phyloP scores from a whole-genome alignment of 2,888 invertebrate genomes.

The Pollenia labialis region DNA sequence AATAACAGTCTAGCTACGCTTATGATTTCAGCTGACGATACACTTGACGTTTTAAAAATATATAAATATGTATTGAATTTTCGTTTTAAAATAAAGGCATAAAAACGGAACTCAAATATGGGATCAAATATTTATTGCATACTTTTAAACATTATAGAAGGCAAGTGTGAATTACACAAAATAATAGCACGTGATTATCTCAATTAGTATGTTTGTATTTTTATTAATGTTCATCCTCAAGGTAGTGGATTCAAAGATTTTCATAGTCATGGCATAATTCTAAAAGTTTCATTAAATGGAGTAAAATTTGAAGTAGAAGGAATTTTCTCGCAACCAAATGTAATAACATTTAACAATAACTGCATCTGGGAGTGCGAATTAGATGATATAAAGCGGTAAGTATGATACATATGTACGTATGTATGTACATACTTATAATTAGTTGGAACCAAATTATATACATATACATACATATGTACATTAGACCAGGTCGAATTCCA shows the following conservation, averaged over 20 bases:
- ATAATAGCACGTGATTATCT: too few relatives aligned
- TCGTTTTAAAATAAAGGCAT: too few relatives aligned
- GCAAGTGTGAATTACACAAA: constrained; percentile 71
- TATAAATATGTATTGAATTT: too few relatives aligned
- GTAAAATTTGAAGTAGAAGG: constrained; percentile 89
- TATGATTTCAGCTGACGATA: too few relatives aligned
- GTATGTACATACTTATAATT: too few relatives aligned
- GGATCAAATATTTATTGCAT: constrained; percentile 79
- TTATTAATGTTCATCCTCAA: constrained; percentile 75
- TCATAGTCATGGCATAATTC: constrained; percentile 76
- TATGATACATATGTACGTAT: too few relatives aligned
- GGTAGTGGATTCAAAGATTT: constrained; percentile 85
- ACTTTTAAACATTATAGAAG: constrained; percentile 81
- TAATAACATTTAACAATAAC: constrained; percentile 89
- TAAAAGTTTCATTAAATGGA: constrained; percentile 87
- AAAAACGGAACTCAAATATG: constrained; percentile 47
- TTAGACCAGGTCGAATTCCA: too few relatives aligned
- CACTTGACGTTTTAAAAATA: background rate
- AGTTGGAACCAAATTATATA: too few relatives aligned
- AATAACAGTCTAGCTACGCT: too few relatives aligned
- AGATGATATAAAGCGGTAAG: constrained; percentile 87
- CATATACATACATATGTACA: too few relatives aligned
- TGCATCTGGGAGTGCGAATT: constrained; percentile 92
- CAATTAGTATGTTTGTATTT: too few relatives aligned
- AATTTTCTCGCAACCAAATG: constrained; percentile 84